Evolutionary conservation across 2,888 invertebrate species (phyloP).

Genomic region (Calameuta idolon): DNA sequence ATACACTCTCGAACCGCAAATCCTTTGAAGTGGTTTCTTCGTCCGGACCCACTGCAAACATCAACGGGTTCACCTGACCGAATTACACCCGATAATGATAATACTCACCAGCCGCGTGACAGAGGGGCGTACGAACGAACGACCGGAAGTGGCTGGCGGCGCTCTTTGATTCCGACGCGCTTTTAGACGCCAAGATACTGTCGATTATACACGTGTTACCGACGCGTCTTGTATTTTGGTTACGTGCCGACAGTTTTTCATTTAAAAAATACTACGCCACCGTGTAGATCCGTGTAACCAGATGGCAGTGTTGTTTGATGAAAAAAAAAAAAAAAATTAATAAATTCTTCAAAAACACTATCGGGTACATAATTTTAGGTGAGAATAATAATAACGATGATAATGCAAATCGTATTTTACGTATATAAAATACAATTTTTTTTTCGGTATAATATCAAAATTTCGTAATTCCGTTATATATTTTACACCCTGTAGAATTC

Average conservation of each 20-base stretch:
- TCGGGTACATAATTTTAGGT: no score
- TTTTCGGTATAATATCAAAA: neutral
- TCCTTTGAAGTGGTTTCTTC: constrained; percentile 48
- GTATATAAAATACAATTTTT: neutral
- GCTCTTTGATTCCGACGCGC: constrained; percentile 2
- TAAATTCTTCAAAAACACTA: no score
- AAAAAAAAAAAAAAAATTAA: neutral
- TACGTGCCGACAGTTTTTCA: neutral
- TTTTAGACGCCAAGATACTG: neutral
- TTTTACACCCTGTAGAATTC: neutral
- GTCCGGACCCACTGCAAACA: constrained; percentile 29
- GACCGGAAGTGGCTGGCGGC: constrained; percentile 24
- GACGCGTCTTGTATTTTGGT: neutral
- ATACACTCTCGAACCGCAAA: neutral
- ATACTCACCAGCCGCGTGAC: constrained; percentile 15
- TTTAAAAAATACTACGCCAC: neutral
- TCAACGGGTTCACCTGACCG: constrained; percentile 27
- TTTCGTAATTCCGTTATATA: neutral
- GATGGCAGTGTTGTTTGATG: neutral
- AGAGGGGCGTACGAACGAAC: constrained; percentile 24
- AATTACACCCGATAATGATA: constrained; percentile 24
- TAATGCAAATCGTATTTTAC: neutral
- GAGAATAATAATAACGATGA: neutral
- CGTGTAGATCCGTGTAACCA: neutral
- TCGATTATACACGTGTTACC: neutral